These are phyloP conservation scores for Ovis aries DNA, from an alignment of 2,113 vertebrate species.

Conservation along the genomic window ARS-UI_Ramb_v3.0 NC_056055.1:111229501-111230000, in stretches of 20 bases:
- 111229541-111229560: not conserved
- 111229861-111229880: not conserved
- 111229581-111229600: not conserved
- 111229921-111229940: not conserved
- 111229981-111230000: not conserved
- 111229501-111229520: slow-evolving; percentile 49
- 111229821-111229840: not conserved
- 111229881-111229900: not conserved
- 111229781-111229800: not conserved
- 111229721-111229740: not conserved
- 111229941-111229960: not conserved
- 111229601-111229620: not conserved
- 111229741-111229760: not conserved
- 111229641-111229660: not conserved
- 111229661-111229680: not conserved
- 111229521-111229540: slow-evolving; percentile 39
- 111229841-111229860: not conserved
- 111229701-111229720: not conserved
- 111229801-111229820: not conserved
- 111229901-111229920: not conserved
- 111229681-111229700: not conserved
- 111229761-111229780: not conserved
- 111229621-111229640: not conserved
- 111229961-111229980: not conserved
- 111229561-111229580: not conserved